Percentiles rank a stretch among this genome's conserved stretches.
Evolutionary conservation across 2,113 vertebrate species (phyloP).

Genomic region (Python bivittatus): DNA sequence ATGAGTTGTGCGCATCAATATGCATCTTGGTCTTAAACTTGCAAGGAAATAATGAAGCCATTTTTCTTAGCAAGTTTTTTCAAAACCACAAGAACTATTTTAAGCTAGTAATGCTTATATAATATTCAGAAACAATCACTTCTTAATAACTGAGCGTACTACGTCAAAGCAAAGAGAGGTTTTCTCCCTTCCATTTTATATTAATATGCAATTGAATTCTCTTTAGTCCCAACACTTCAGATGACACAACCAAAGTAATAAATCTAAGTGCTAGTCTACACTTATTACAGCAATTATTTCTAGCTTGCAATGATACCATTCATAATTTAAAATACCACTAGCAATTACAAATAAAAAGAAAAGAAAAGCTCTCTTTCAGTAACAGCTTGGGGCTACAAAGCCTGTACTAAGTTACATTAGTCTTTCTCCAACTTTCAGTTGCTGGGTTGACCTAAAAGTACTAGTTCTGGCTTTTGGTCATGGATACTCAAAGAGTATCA

Average conservation of each 20-base stretch:
- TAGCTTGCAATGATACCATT: not conserved
- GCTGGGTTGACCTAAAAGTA: not conserved
- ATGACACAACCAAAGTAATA: not conserved
- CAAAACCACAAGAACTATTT: not conserved
- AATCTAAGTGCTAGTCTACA: not conserved
- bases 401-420: not conserved
- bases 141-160: not conserved
- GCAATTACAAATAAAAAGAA: not conserved
- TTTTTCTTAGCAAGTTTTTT: not conserved
- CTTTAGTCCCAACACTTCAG: not conserved
- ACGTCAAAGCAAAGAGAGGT: not conserved
- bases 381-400: not conserved
- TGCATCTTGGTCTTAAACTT: not conserved
- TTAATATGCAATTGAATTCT: not conserved
- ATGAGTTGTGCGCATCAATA: not conserved
- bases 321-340: not conserved
- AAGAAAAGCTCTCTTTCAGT: not conserved
- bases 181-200: not conserved
- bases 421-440: not conserved
- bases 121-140: not conserved
- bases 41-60: not conserved
- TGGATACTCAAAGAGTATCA: not conserved
- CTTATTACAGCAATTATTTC: not conserved
- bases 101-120: conserved; percentile 7
- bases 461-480: not conserved